Evolutionary conservation across 2,888 invertebrate genomes (phyloP).

Genomic region (Hydrotaea cyrtoneurina): DNA sequence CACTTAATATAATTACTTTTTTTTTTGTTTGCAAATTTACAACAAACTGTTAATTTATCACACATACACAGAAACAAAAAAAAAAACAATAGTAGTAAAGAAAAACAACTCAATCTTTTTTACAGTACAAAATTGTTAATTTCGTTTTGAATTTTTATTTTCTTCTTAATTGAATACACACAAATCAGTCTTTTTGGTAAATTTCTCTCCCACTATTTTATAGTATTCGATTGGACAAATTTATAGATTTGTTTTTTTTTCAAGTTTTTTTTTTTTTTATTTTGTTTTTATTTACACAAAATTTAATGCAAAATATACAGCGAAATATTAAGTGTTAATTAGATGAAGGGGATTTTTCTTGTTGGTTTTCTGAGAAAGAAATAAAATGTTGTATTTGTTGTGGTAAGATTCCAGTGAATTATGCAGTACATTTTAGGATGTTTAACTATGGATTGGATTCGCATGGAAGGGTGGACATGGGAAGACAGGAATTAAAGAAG

Average conservation of each 20-base stretch:
- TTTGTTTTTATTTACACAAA: conserved; percentile 34
- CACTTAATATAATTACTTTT: conserved; percentile 9
- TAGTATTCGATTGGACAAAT: conserved; percentile 38
- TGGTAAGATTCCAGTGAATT: too few relatives aligned
- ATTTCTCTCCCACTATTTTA: conserved; percentile 63
- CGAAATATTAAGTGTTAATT: background rate
- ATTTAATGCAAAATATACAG: conserved; percentile 21
- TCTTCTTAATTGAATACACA: conserved; percentile 25
- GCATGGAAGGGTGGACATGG: too few relatives aligned
- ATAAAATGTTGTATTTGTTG: too few relatives aligned
- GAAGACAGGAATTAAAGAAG: too few relatives aligned
- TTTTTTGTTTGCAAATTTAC: background rate
- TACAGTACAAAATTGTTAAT: conserved; percentile 24
- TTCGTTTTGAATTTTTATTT: background rate
- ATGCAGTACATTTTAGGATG: too few relatives aligned
- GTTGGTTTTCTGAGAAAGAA: too few relatives aligned
- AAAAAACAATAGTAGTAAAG: background rate
- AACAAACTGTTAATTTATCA: background rate
- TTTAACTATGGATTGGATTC: too few relatives aligned
- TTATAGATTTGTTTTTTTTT: conserved; percentile 18
- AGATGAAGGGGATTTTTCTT: background rate
- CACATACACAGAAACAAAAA: background rate
- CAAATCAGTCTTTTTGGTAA: conserved; percentile 65
- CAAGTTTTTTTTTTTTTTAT: background rate
- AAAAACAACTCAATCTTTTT: conserved; percentile 21